Evolutionary conservation across 2,888 invertebrate genomes (phyloP).

Genomic region (Drosophila longiperda): DNA sequence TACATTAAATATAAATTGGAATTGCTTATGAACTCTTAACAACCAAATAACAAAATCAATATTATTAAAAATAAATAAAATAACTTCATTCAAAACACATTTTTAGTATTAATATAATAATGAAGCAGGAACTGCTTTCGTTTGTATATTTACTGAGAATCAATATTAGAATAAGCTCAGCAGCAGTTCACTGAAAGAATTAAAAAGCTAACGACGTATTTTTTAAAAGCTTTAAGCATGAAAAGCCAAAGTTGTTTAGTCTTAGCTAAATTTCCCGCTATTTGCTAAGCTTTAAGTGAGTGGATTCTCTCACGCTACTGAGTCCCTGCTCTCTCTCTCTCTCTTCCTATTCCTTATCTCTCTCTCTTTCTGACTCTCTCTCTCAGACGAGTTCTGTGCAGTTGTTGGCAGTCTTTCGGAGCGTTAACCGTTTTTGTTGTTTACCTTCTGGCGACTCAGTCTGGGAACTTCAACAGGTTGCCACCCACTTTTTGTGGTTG

Average conservation of each 20-base stretch:
- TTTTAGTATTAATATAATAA: not conserved
- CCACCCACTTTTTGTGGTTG: conserved; percentile 54
- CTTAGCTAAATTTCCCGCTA: conserved; percentile 48
- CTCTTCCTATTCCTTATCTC: not conserved
- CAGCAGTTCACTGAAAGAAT: not conserved
- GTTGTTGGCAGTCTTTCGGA: conserved; percentile 44
- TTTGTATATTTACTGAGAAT: not conserved
- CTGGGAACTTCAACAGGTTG: conserved; percentile 78
- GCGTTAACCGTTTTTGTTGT: conserved; percentile 47
- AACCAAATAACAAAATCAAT: not conserved
- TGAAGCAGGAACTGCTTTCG: not conserved
- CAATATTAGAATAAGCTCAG: not conserved
- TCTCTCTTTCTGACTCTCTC: conserved; percentile 10
- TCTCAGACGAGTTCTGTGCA: not conserved
- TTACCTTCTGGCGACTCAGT: conserved; percentile 65
- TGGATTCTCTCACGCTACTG: not conserved
- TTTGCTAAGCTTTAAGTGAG: conserved; percentile 36
- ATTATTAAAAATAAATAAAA: not conserved
- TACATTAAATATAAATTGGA: not conserved
- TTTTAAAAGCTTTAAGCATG: conserved; percentile 12
- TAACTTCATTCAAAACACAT: not conserved
- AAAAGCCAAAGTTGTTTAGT: conserved; percentile 19
- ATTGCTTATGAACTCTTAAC: not conserved
- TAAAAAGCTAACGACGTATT: not conserved
- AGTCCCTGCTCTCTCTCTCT: not conserved